Conservation (phyloP, 2,888 invertebrate species). For the Prenolepis imparis region DNA sequence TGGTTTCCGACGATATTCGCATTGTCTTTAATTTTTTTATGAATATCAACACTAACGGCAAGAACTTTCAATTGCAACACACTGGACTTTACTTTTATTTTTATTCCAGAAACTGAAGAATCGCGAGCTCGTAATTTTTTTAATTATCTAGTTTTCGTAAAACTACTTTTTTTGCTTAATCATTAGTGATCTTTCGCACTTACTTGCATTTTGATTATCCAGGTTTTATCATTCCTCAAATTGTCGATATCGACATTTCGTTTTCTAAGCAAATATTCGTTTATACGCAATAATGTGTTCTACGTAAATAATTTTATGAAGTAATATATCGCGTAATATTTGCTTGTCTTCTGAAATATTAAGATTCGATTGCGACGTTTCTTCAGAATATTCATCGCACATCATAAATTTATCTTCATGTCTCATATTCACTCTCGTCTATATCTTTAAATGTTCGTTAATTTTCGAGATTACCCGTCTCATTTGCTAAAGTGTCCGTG, state of each 20-base stretch:
- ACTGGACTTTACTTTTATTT: not conserved
- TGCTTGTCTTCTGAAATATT: not conserved
- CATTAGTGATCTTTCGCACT: not conserved
- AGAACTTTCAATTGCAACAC: slow-evolving; percentile 3
- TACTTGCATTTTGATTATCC: not conserved
- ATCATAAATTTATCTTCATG: not conserved
- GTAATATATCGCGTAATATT: slow-evolving; percentile 2
- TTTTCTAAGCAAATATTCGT: not conserved
- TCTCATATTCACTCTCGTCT: not conserved
- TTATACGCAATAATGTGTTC: not conserved
- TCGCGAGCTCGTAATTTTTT: not conserved
- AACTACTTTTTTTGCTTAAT: not conserved
- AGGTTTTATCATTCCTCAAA: slow-evolving; percentile 6
- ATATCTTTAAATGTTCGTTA: not conserved
- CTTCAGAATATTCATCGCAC: not conserved
- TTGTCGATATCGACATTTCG: not conserved
- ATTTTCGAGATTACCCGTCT: not conserved
- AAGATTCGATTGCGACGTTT: not conserved
- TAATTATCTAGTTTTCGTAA: slow-evolving; percentile 13
- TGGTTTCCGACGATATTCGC: slow-evolving; percentile 58
- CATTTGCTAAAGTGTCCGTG: not conserved
- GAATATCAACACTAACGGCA: slow-evolving; percentile 28
- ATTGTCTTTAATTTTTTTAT: slow-evolving; percentile 10
- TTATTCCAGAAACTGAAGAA: not conserved
- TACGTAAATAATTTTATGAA: not conserved